Base-by-base conservation (phyloP, 2,113 vertebrate species). In the Ptilonorhynchus violaceus region DNA sequence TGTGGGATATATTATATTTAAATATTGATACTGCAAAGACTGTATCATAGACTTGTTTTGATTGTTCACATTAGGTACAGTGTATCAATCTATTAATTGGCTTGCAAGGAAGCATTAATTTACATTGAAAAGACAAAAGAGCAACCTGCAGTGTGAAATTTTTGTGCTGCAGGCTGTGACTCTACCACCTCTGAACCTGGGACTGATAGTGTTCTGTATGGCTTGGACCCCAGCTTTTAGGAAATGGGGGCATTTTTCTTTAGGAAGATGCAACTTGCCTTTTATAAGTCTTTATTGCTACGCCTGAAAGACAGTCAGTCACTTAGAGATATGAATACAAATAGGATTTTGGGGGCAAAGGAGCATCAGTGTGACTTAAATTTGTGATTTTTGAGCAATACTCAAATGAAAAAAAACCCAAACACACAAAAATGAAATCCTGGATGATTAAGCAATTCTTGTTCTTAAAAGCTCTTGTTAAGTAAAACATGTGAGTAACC, bases 321-420 rank as follows among this genome's bases (percentile, higher is more conserved):
- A 41, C 24, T 25, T 18, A 56, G 50, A 93, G 46, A 9, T 18
- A 13, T 42, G 56, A 62, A 92, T 91, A 18, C 47, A 50, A 68
- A 47, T 23, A 49, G 47, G 42, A 53, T 88, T 93, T 70, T 62
- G 42, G 74, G 37, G 37, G 27, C 59, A 77, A 91, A 92, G 46
- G 56, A 63, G 33, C 23, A 88, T 24, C 13, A 22, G 3, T 5
- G 3, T 63, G 60, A 63, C 35, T 52, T 55, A 19, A 94, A 64
- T 69, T 41, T 56, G 22, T 56, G 31, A 30, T 41, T 67, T 94
- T 92, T 47, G 15, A 74, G 6, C 30, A 35, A n/a, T 56, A 27
- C 3, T 58, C 13, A 28, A 69, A n/a, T 30, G 4, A 2, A 13
- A 35, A 37, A 46, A 52, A 3, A 0, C 3, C 3, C 11, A 60